These are phyloP conservation scores for Campaea margaritaria DNA, from an alignment of 2,888 invertebrate genomes.

Conservation along the genomic window DNA sequence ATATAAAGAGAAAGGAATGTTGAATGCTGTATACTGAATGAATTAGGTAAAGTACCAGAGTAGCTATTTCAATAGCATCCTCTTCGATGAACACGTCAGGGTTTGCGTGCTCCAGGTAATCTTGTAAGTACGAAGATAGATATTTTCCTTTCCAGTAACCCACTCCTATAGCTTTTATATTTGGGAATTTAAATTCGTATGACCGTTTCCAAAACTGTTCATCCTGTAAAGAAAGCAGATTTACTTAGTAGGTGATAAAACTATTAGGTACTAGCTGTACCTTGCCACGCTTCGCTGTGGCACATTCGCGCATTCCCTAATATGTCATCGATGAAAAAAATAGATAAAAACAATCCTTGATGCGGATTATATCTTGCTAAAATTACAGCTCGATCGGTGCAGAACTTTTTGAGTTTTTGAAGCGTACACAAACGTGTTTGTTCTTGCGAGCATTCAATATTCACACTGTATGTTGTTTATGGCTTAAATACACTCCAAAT, in stretches of 20 bases:
- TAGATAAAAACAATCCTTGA: no score
- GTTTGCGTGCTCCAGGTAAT: conserved; percentile 73
- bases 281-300: no score
- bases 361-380: no score
- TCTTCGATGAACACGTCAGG: conserved; percentile 76
- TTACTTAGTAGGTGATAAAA: neutral
- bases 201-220: conserved; percentile 88
- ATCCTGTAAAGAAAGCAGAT: conserved; percentile 64
- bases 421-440: no score
- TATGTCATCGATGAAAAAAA: no score
- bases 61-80: conserved; percentile 68
- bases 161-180: conserved; percentile 67
- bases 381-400: no score
- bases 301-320: no score
- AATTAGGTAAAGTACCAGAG: conserved; percentile 56
- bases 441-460: no score
- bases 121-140: conserved; percentile 74
- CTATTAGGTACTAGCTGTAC: no score
- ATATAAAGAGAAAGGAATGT: neutral
- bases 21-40: conserved; percentile 4
- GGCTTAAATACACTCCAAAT: no score
- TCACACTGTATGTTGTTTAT: no score
- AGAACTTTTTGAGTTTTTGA: no score
- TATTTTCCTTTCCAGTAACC: conserved; percentile 87
- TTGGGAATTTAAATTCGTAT: conserved; percentile 70